These are phyloP conservation scores for Gallinago paraguaiae DNA, from an alignment of 2,113 vertebrate species.

Conservation along the genomic window DNA sequence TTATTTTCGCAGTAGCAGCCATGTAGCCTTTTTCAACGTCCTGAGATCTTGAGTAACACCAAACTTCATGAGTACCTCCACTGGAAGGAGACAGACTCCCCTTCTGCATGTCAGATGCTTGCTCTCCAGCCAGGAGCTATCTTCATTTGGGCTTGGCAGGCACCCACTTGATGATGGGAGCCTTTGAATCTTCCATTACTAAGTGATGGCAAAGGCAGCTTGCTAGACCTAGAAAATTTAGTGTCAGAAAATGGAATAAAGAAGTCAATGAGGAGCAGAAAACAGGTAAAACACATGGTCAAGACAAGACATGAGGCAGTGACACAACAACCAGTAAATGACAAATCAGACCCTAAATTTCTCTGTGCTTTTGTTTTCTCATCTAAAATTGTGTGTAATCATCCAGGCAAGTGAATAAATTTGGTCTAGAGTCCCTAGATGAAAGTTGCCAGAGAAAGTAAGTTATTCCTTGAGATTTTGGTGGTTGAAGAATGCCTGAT, in stretches of 20 bases:
- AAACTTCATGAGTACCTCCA: not conserved
- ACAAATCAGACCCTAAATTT: not conserved
- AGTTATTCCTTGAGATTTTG: not conserved
- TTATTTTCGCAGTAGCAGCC: not conserved
- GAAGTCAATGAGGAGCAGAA: not conserved
- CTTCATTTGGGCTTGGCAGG: not conserved
- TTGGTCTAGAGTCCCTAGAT: not conserved
- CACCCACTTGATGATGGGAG: not conserved
- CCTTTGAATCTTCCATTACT: not conserved
- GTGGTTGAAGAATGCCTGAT: not conserved
- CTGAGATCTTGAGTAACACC: not conserved
- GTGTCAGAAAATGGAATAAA: not conserved
- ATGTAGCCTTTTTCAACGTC: not conserved
- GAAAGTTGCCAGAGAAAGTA: not conserved
- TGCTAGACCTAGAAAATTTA: not conserved
- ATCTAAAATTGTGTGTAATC: not conserved
- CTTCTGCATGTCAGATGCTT: not conserved
- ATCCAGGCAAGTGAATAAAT: not conserved
- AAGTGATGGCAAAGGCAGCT: not conserved
- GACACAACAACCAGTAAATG: not conserved
- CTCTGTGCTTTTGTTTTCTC: not conserved
- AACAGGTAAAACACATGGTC: not conserved
- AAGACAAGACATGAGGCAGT: not conserved
- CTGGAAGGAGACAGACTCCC: not conserved
- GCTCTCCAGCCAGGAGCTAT: not conserved